These are phyloP conservation scores for Salmo trutta DNA, from an alignment of 2,797 vertebrate species.

Conservation along the genomic window DNA sequence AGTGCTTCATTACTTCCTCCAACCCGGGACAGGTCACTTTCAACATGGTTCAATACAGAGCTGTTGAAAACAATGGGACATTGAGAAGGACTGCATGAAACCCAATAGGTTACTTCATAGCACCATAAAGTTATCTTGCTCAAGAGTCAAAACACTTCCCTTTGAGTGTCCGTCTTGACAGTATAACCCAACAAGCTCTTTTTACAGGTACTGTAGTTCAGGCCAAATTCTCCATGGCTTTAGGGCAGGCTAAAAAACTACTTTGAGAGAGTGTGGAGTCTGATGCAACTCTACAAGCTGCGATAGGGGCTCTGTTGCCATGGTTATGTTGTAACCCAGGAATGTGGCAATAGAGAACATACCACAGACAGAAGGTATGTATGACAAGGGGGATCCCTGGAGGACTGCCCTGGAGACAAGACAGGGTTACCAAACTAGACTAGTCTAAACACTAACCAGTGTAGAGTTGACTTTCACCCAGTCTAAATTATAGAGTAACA, in stretches of 20 bases:
- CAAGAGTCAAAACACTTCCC: not conserved
- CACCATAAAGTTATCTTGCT: no score
- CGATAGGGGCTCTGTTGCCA: not conserved
- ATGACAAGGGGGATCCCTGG: not conserved
- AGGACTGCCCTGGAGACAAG: not conserved
- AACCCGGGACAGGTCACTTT: not conserved
- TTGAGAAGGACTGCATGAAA: not conserved
- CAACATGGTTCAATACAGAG: slow-evolving; percentile 12
- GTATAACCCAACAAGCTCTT: not conserved
- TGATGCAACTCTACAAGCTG: not conserved
- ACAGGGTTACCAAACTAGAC: not conserved
- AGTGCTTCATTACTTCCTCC: slow-evolving; percentile 23
- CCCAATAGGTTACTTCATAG: not conserved
- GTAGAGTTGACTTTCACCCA: not conserved
- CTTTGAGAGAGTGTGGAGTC: slow-evolving; percentile 15
- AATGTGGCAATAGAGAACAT: not conserved
- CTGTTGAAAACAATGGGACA: no score
- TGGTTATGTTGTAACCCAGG: slow-evolving; percentile 33
- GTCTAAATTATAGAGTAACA: not conserved
- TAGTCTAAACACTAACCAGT: not conserved
- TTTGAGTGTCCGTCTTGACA: not conserved
- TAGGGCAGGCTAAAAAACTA: slow-evolving; percentile 8
- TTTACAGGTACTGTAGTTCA: not conserved
- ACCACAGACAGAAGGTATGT: not conserved
- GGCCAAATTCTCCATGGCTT: not conserved